Conservation (phyloP, 2,113 vertebrate genomes). For the Tautogolabrus adspersus region DNA sequence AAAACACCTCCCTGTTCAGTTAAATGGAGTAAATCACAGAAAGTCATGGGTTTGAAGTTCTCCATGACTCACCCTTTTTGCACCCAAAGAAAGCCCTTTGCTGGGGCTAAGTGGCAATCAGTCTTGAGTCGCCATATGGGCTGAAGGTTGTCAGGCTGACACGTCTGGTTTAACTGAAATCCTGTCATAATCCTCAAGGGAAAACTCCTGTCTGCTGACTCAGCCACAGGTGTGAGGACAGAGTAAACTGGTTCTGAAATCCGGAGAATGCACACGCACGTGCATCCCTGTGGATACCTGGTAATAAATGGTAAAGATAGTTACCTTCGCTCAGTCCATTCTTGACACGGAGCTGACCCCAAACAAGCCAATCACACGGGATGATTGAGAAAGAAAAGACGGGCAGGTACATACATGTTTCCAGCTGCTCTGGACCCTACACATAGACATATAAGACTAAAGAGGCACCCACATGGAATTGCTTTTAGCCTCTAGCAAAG, state of each 20-base stretch:
- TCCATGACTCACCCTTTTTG: conserved; percentile 48
- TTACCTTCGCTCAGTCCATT: conserved; percentile 32
- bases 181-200: conserved; percentile 56
- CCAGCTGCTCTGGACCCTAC: conserved; percentile 55
- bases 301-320: conserved; percentile 33
- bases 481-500: no score
- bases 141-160: conserved; percentile 43
- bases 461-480: conserved; percentile 32
- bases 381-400: conserved; percentile 15
- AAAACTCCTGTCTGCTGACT: conserved; percentile 35
- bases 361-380: conserved; percentile 26
- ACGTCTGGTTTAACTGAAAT: conserved; percentile 49
- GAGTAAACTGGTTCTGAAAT: conserved; percentile 26
- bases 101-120: conserved; percentile 64
- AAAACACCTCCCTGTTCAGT: no score
- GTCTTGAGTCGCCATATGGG: conserved; percentile 47
- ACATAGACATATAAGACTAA: conserved; percentile 28
- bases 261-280: not conserved
- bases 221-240: conserved; percentile 52
- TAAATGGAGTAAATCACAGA: conserved; percentile 38
- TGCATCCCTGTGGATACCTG: not conserved
- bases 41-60: conserved; percentile 33
- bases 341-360: conserved; percentile 50
- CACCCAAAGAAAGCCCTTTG: conserved; percentile 36
- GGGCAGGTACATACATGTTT: conserved; percentile 38